Percentiles rank a stretch among this genome's conserved stretches.
Conservation (phyloP, 2,113 vertebrate genomes). For the Rhinichthys klamathensis region DNA sequence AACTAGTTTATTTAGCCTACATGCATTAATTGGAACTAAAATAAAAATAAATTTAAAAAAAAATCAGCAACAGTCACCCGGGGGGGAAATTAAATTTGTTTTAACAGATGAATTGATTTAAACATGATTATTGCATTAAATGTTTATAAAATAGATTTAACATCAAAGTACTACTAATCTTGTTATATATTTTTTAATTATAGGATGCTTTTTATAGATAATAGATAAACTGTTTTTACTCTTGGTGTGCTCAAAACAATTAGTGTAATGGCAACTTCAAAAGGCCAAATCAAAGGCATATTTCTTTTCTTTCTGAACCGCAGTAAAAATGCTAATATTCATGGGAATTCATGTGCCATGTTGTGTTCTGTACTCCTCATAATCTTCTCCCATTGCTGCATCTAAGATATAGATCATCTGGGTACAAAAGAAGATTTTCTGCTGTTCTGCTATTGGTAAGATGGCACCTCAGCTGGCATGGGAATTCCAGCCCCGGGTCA, state of each 20-base stretch:
- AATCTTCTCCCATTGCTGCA: slow-evolving; percentile 16
- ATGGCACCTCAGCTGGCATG: slow-evolving; percentile 40
- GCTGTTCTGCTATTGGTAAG: slow-evolving; percentile 44
- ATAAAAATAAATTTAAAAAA: too few relatives aligned
- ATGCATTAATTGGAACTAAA: neutral
- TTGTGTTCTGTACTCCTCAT: neutral
- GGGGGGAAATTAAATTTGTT: neutral
- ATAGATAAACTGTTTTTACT: neutral
- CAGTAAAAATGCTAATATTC: slow-evolving; percentile 1
- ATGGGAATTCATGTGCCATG: neutral
- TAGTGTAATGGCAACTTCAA: slow-evolving; percentile 1
- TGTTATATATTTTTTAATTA: neutral
- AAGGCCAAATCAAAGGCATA: neutral
- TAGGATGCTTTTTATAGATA: neutral
- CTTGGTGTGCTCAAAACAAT: neutral
- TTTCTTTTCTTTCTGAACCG: neutral
- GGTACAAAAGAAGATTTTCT: slow-evolving; percentile 45
- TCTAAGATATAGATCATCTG: slow-evolving; percentile 45
- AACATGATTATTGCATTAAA: neutral
- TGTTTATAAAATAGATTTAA: neutral
- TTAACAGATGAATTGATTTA: neutral
- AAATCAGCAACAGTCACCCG: neutral
- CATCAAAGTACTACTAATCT: neutral
- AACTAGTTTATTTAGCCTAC: too few relatives aligned
- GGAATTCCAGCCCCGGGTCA: slow-evolving; percentile 46